Base-by-base conservation (phyloP, 1,140 invertebrate species). In the Papilio helenus region DNA sequence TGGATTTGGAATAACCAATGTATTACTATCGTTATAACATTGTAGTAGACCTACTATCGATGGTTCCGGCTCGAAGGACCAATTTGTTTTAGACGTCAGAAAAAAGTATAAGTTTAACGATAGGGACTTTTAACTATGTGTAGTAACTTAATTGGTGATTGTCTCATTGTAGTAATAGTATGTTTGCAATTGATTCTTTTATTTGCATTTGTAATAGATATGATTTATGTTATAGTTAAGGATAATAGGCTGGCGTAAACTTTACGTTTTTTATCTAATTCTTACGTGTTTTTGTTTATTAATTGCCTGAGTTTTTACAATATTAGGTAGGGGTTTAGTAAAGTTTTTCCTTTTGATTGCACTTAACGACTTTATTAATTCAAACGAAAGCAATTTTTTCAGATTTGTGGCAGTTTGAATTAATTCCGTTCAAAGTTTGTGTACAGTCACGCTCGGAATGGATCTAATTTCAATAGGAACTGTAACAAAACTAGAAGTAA, bases 401-500 rank as follows among this genome's bases (percentile, higher is more conserved):
- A 51, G 72, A 74, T 74, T 74, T 74, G 72, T 51, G 42, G 44
- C 72, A 51, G 72, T 74, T 74, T 49, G 39, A 74, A 26, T 42
- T 44, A 74, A 74, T 74, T 74, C 72, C 10, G 18, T 16, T 23
- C 8, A 26, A 74, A 49, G 23, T 44, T 44, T 74, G 14, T 74
- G 72, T 74, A 74, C 42, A 74, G 72, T 76, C 79, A 82, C 80
- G 76, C 79, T 74, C 79, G 72, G 20, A 26, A 74, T 51, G 72
- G 20, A 74, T 74, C 72, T 46, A 49, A 74, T 12, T 74, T 74
- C 72, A 74, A 74, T 74, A 20, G 72, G 20, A 49, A 74, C 39
- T 74, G 23, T 79, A 76, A 78, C 79, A 76, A 83, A 83, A 83
- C 80, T 81, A 81, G 80, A 80, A 83, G 80, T 81, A 79, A 83